Conservation (phyloP, 2,888 invertebrate genomes). For the Pachydiplax longipennis region DNA sequence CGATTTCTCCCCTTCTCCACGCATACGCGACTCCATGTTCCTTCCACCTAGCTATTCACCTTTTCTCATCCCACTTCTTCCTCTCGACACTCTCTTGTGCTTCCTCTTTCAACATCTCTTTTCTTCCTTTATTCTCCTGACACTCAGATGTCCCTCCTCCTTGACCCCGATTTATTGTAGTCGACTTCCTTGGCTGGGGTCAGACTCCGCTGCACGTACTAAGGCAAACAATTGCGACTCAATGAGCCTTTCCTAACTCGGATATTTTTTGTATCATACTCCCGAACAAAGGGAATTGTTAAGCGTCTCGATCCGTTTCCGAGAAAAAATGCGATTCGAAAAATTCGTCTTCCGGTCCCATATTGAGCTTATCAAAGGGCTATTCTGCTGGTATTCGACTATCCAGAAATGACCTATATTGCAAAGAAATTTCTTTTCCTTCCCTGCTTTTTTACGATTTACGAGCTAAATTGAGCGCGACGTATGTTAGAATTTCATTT, state of each 20-base stretch:
- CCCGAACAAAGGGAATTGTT: not conserved
- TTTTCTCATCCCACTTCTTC: no score
- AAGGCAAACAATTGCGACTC: constrained; percentile 16
- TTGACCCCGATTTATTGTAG: constrained; percentile 10
- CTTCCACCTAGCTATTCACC: no score
- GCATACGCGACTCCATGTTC: no score
- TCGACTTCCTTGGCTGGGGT: not conserved
- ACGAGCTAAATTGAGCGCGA: no score
- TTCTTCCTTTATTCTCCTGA: not conserved
- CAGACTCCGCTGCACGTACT: constrained; percentile 5
- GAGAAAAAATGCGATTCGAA: not conserved
- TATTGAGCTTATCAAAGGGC: not conserved
- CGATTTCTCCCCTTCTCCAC: no score
- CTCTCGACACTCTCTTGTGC: no score
- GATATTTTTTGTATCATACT: not conserved
- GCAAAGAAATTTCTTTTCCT: not conserved
- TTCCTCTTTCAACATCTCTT: not conserved
- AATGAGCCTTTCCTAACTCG: not conserved
- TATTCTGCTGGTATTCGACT: not conserved
- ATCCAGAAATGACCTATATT: not conserved
- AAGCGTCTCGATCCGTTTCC: not conserved
- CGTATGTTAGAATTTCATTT: no score
- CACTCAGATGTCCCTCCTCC: not conserved
- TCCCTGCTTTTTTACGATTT: no score
- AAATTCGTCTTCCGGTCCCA: not conserved